Evolutionary conservation across 1,140 invertebrate species (phyloP).

Genomic region (Calliopsis andreniformis): DNA sequence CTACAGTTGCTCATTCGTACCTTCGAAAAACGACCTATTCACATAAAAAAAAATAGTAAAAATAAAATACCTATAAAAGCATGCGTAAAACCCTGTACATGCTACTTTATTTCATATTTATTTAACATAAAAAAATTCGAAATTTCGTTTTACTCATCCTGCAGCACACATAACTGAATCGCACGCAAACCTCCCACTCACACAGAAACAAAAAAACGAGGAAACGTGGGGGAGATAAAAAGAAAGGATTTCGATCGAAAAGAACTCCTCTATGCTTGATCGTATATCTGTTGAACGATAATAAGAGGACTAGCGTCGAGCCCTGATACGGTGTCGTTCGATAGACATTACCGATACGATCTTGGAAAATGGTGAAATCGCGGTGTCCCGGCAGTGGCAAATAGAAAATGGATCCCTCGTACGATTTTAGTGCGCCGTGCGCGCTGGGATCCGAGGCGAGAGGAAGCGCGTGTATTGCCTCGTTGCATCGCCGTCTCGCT

Average conservation of each 20-base stretch:
- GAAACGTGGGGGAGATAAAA: too few species aligned
- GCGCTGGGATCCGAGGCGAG: constrained; percentile 53
- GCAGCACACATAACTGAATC: too few species aligned
- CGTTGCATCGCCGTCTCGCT: constrained; percentile 45
- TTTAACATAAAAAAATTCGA: too few species aligned
- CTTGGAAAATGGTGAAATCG: constrained; percentile 56
- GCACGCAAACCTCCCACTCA: too few species aligned
- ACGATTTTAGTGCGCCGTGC: constrained; percentile 74
- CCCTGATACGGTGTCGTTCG: constrained; percentile 24
- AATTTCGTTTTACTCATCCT: too few species aligned
- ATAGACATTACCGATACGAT: constrained; percentile 45
- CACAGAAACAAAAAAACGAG: too few species aligned
- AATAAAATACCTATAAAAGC: too few species aligned
- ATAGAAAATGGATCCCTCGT: constrained; percentile 76
- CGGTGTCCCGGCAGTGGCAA: constrained; percentile 52
- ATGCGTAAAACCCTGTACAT: too few species aligned
- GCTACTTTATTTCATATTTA: too few species aligned
- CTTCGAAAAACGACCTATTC: too few species aligned
- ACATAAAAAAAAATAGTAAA: too few species aligned
- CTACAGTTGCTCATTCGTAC: too few species aligned
- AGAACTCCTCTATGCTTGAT: background rate
- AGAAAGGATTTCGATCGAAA: background rate
- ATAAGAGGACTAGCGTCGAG: constrained; percentile 18
- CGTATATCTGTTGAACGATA: constrained; percentile 40
- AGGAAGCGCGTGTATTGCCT: constrained; percentile 54